A percentile compares a stretch with the other conserved stretches of the same genome.
Evolutionary conservation across 2,113 vertebrate species (phyloP).

Genomic region (Pelvicachromis taeniatus): DNA sequence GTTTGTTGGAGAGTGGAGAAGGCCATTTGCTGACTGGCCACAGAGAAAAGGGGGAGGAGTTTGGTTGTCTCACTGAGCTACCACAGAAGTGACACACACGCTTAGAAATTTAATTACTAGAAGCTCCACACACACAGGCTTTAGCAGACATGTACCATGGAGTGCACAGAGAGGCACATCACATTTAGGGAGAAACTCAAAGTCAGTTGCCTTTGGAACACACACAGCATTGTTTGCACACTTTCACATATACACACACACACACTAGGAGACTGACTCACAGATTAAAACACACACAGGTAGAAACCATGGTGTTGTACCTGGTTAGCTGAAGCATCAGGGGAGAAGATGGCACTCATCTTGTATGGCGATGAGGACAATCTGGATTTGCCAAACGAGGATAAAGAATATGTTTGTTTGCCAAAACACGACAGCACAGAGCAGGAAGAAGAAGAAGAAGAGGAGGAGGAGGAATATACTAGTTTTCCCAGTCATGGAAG

Average conservation of each 20-base stretch:
- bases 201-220: background rate
- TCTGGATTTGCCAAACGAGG: slow-evolving; percentile 16
- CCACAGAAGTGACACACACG: slow-evolving; percentile 18
- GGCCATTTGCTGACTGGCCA: slow-evolving; percentile 32
- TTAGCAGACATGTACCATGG: background rate
- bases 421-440: slow-evolving; percentile 2
- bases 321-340: background rate
- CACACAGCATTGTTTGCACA: background rate
- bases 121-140: background rate
- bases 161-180: background rate
- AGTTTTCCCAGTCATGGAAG: background rate
- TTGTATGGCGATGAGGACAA: background rate
- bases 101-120: background rate
- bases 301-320: slow-evolving; percentile 16
- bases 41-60: slow-evolving; percentile 48
- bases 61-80: background rate
- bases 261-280: background rate
- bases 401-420: slow-evolving; percentile 27
- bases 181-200: background rate
- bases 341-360: slow-evolving; percentile 44
- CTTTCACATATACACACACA: background rate
- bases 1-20: slow-evolving; percentile 13
- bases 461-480: slow-evolving; percentile 23
- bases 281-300: background rate
- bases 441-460: slow-evolving; percentile 8